Conservation (phyloP, 2,888 invertebrate species). For the Leptinotarsa tumamoca region DNA sequence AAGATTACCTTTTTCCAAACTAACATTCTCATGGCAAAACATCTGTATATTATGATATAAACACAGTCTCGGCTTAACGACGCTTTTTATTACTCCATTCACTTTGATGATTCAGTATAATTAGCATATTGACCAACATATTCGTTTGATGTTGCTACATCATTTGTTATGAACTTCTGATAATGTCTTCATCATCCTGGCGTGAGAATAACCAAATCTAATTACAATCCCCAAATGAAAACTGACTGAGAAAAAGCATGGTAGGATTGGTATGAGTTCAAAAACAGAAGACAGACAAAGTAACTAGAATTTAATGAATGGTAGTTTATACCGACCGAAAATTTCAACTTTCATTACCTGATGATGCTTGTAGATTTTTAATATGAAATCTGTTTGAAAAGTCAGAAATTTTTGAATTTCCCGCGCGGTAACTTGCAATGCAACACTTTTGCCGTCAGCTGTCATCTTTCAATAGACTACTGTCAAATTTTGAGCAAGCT, state of each 20-base stretch:
- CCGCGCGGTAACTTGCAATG: background rate
- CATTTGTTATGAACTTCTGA: slow-evolving; percentile 21
- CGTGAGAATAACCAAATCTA: background rate
- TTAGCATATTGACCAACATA: slow-evolving; percentile 22
- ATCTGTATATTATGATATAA: slow-evolving; percentile 2
- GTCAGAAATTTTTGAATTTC: background rate
- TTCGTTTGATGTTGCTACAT: slow-evolving; percentile 21
- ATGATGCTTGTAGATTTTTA: background rate
- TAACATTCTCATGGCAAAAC: background rate
- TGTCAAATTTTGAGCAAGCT: background rate
- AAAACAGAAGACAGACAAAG: background rate
- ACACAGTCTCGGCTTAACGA: slow-evolving; percentile 10
- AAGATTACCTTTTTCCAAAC: slow-evolving; percentile 2
- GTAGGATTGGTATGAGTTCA: background rate
- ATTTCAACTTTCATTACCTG: no score
- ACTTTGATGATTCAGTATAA: slow-evolving; percentile 24
- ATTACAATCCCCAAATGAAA: background rate
- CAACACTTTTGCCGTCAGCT: background rate
- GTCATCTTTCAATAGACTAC: background rate
- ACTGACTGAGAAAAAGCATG: background rate
- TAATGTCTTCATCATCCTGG: slow-evolving; percentile 23
- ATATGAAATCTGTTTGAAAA: no score
- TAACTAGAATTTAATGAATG: no score
- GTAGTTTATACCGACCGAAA: no score
- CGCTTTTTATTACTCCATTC: slow-evolving; percentile 20